Conservation (phyloP, 2,797 vertebrate genomes). For the Sebastes minor region DNA sequence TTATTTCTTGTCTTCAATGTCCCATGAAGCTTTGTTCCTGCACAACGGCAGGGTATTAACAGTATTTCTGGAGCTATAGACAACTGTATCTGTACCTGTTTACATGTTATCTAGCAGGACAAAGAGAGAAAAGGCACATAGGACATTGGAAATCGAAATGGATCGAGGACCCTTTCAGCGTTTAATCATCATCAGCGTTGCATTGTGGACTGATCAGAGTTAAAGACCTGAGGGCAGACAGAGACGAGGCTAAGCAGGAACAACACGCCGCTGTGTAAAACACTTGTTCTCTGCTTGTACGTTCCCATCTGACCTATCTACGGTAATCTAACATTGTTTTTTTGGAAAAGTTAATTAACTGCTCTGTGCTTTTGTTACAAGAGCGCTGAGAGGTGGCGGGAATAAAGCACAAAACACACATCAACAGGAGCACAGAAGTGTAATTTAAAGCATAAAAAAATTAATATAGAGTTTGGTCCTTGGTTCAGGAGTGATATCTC, state of each 20-base stretch:
- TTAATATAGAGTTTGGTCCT: neutral
- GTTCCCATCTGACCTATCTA: neutral
- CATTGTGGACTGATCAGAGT: neutral
- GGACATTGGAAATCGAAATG: neutral
- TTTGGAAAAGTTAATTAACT: neutral
- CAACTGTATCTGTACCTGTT: neutral
- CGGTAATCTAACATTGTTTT: neutral
- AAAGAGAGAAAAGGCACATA: neutral
- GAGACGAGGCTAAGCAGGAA: conserved; percentile 14
- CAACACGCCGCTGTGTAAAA: neutral
- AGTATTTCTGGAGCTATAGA: neutral
- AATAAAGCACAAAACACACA: neutral
- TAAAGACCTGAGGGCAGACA: neutral
- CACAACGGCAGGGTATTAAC: neutral
- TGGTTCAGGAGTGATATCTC: neutral
- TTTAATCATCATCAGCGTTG: neutral
- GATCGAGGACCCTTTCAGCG: neutral
- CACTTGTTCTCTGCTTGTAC: neutral
- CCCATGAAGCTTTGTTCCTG: neutral
- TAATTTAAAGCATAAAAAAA: neutral
- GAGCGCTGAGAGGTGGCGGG: neutral
- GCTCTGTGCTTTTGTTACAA: neutral
- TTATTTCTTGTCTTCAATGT: neutral
- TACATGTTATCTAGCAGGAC: neutral
- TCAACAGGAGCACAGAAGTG: neutral